Conservation (phyloP, 2,888 invertebrate species). For the Conistra vaccinii region DNA sequence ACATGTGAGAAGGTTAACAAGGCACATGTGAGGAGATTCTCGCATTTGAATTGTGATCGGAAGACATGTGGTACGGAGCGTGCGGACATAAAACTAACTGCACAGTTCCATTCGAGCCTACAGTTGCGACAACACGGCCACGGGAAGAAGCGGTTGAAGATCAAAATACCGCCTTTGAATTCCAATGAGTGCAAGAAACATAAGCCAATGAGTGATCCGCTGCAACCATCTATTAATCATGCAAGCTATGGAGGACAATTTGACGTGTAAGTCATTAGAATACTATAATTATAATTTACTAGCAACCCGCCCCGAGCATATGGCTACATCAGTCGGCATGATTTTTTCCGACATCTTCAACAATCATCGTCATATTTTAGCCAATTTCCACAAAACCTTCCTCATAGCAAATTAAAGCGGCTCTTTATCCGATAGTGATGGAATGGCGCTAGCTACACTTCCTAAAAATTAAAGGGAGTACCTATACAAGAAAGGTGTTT, state of each 20-base stretch:
- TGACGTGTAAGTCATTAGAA: slow-evolving; percentile 77
- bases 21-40: slow-evolving; percentile 77
- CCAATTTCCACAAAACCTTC: too few relatives aligned
- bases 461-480: too few relatives aligned
- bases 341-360: too few relatives aligned
- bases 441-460: too few relatives aligned
- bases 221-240: slow-evolving; percentile 76
- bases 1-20: slow-evolving; percentile 78
- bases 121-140: slow-evolving; percentile 72
- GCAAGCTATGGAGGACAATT: slow-evolving; percentile 81
- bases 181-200: slow-evolving; percentile 71
- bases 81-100: slow-evolving; percentile 45
- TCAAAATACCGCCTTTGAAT: slow-evolving; percentile 73
- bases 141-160: slow-evolving; percentile 72
- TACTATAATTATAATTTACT: not conserved
- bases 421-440: too few relatives aligned
- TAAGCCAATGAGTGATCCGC: slow-evolving; percentile 82
- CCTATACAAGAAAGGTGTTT: not conserved
- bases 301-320: too few relatives aligned
- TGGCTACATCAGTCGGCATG: too few relatives aligned
- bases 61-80: slow-evolving; percentile 75
- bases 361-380: too few relatives aligned
- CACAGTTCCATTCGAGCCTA: slow-evolving; percentile 67
- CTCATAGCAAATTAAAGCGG: too few relatives aligned
- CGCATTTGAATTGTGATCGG: slow-evolving; percentile 76